These are phyloP conservation scores for Dolomedes plantarius DNA, from an alignment of 2,888 invertebrate genomes.

Conservation along the genomic window DNA sequence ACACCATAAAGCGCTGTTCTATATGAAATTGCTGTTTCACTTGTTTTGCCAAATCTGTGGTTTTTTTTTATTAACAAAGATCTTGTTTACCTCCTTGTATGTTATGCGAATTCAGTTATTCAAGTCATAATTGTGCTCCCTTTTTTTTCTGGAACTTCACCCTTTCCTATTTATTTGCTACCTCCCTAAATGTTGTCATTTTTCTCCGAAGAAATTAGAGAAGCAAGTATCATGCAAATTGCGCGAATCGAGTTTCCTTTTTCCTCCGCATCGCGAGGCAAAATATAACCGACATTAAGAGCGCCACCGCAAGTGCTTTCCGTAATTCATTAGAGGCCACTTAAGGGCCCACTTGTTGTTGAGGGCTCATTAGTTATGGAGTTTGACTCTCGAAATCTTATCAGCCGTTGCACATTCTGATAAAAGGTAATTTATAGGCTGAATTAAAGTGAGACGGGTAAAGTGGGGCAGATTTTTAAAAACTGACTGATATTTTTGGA, in stretches of 20 bases:
- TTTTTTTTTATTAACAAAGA: too few species aligned
- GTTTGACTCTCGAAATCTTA: neutral
- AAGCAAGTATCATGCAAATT: neutral
- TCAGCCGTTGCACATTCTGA: neutral
- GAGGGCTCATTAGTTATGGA: neutral
- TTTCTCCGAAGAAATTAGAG: too few species aligned
- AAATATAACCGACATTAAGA: neutral
- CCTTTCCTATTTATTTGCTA: too few species aligned
- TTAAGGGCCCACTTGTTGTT: neutral
- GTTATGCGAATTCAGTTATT: too few species aligned
- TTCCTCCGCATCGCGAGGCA: neutral
- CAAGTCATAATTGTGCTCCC: too few species aligned
- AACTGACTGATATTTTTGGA: too few species aligned
- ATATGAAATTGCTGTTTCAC: too few species aligned
- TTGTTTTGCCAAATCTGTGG: too few species aligned
- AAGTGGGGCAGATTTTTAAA: neutral
- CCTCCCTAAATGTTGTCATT: too few species aligned
- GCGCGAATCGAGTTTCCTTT: neutral
- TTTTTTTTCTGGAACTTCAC: too few species aligned
- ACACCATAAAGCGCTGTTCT: too few species aligned
- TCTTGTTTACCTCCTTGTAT: too few species aligned
- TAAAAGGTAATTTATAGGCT: neutral
- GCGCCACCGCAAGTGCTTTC: neutral
- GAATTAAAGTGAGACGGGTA: neutral
- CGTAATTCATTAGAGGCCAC: neutral